Evolutionary conservation across 2,888 invertebrate species (phyloP), one percentile per base, ranked within the genome.

Genomic region (Mylabris sibirica): DNA sequence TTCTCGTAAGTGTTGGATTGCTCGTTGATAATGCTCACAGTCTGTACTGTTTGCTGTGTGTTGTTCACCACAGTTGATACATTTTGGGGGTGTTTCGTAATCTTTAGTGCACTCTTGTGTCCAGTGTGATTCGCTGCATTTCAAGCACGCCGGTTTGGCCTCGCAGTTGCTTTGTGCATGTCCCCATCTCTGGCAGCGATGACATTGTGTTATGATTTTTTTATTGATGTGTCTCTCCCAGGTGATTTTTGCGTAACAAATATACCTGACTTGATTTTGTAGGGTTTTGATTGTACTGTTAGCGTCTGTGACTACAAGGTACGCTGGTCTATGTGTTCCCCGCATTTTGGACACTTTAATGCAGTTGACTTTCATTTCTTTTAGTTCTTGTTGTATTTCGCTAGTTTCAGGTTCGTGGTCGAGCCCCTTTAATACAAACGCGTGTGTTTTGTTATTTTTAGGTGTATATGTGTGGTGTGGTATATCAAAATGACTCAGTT

Each of bases 371-470:
- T 60, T 35, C 11, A 38, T 11, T 59, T 30, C 26, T 11, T 59
- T 8, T 3, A 60, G 22, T 22, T 65, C 60, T 12, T 60, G 6
- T 44, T 59, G 60, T 8, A 59, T 24, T 17, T 65, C 65, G 1
- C 1, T 20, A 6, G 4, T 12, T 38, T 17, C 34, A 3, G 65
- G 65, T 0, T 3, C 65, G 8, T 65, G 57, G 41, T 65, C 60
- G 1, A 65, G 41, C 0, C 65, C 60, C 9, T 38, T 34, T 14
- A 65, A 35, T 1, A 65, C 60, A 38, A 60, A 65, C 4, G 65
- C 65, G 41, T 65, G 65, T 12, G 65, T 65, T 65, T 65, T 60
- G 11, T 44, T 41, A 1, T 0, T 38, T 30, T 59, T 60, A 17
- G 1, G 22, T 5, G 60, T 38, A 26, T 65, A 60, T 6, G 60